These are phyloP conservation scores for Halyomorpha halys DNA, from an alignment of 1,140 invertebrate species.

Conservation along the genomic window DNA sequence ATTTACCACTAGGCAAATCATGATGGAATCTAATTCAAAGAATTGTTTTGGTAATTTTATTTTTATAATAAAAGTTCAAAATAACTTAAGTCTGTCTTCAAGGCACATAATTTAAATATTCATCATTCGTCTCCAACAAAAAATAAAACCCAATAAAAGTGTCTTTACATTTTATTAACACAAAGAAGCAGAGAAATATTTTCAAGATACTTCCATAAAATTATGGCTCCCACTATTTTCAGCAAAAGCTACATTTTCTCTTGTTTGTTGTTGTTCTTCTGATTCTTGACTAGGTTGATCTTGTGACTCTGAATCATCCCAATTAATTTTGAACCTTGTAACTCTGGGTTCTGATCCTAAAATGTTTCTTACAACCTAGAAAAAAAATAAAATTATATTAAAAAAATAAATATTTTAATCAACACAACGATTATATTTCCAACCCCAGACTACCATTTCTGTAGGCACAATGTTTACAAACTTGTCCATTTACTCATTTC, in stretches of 20 bases:
- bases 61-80: slow-evolving; percentile 21
- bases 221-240: slow-evolving; percentile 10
- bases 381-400: slow-evolving; percentile 28
- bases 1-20: no score
- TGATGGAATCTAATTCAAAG: no score
- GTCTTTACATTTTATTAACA: no score
- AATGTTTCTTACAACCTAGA: slow-evolving; percentile 79
- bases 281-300: slow-evolving; percentile 4
- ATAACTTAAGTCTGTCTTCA: slow-evolving; percentile 3
- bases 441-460: no score
- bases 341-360: slow-evolving; percentile 87
- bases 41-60: no score
- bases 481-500: no score
- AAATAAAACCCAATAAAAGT: no score
- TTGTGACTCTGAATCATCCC: slow-evolving; percentile 58
- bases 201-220: slow-evolving; percentile 11
- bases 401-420: no score
- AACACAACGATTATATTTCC: no score
- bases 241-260: background rate
- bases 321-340: slow-evolving; percentile 94
- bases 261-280: background rate
- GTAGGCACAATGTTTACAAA: no score
- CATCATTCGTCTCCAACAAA: no score
- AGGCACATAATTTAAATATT: background rate
- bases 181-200: no score